Percentiles rank a stretch among this genome's conserved stretches.
phyloP scores from a whole-genome alignment of 2,113 vertebrate species.

The Phyllostomus discolor region DNA sequence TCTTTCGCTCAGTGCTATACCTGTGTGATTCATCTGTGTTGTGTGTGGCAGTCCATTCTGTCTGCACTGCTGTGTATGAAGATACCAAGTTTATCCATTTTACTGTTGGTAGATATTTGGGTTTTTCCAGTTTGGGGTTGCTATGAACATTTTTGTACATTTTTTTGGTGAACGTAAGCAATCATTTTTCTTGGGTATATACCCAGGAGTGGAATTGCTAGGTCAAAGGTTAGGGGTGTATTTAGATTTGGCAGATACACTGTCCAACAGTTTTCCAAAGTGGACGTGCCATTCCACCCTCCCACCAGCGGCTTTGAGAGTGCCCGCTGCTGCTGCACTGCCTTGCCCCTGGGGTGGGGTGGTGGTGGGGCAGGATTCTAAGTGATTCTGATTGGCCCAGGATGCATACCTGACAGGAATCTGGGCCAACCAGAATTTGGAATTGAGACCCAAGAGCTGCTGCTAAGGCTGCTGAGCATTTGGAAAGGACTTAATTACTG shows the following conservation, averaged over 20 bases:
- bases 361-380: neutral
- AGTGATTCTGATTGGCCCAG: neutral
- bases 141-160: neutral
- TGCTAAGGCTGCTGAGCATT: rapidly evolving
- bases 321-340: too few relatives aligned
- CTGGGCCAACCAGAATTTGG: neutral
- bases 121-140: neutral
- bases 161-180: neutral
- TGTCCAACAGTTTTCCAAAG: neutral
- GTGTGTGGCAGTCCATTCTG: neutral
- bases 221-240: neutral
- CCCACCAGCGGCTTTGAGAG: too few relatives aligned
- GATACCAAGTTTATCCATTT: neutral
- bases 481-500: neutral
- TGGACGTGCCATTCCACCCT: neutral
- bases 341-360: neutral
- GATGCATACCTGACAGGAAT: neutral
- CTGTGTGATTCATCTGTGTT: neutral
- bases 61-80: neutral
- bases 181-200: neutral
- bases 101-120: neutral
- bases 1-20: neutral
- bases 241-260: neutral
- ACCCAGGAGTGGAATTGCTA: neutral
- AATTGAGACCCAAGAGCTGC: neutral